Conservation (phyloP, 2,888 invertebrate genomes). For the Aphidoletes aphidimyza region DNA sequence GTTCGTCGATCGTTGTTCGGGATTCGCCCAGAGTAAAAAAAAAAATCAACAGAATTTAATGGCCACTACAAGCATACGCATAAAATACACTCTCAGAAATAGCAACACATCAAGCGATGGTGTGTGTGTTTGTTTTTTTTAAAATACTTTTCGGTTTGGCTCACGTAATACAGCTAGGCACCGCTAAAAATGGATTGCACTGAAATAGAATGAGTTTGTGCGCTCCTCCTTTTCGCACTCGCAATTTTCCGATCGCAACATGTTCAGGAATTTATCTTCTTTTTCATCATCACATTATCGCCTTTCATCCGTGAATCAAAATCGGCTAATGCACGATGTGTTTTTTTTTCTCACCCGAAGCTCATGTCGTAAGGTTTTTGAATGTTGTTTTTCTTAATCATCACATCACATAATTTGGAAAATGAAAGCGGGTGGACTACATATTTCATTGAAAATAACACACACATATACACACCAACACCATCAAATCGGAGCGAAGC, state of each 20-base stretch:
- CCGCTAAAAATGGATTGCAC: constrained; percentile 65
- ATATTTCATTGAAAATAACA: neutral
- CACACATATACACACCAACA: neutral
- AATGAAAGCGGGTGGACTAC: neutral
- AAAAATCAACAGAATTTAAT: constrained; percentile 13
- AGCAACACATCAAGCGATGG: neutral
- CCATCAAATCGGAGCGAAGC: neutral
- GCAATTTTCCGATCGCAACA: too few relatives aligned
- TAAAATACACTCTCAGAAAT: constrained; percentile 57
- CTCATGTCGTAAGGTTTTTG: neutral
- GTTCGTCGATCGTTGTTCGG: constrained; percentile 61
- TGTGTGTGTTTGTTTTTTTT: too few relatives aligned
- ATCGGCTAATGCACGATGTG: too few relatives aligned
- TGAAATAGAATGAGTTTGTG: constrained; percentile 63
- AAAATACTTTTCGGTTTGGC: neutral
- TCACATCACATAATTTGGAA: constrained; percentile 38
- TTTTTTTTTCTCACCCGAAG: too few relatives aligned
- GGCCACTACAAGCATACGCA: neutral
- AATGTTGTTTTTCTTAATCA: constrained; percentile 16
- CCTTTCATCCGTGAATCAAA: too few relatives aligned
- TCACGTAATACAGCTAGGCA: constrained; percentile 64
- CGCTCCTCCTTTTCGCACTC: constrained; percentile 5
- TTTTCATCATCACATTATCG: neutral
- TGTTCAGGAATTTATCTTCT: neutral
- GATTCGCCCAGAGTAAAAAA: neutral